Percentiles rank a stretch among this genome's conserved stretches.
These are phyloP conservation scores for Cepaea hortensis DNA, from an alignment of 2,888 invertebrate genomes.

Conservation along the genomic window DNA sequence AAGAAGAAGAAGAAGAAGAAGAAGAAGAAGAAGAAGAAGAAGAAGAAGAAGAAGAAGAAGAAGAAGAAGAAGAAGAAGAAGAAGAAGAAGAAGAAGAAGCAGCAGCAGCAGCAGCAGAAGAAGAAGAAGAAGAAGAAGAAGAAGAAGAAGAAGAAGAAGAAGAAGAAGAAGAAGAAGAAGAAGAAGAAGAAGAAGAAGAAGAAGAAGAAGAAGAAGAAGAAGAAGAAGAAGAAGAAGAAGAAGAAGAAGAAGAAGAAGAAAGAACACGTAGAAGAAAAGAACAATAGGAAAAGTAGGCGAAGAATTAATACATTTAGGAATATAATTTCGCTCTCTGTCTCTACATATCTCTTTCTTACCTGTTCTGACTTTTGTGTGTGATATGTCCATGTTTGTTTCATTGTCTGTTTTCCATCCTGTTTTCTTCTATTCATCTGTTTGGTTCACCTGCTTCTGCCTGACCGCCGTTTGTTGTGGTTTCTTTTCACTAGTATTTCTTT, in stretches of 20 bases:
- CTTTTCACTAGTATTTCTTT: neutral
- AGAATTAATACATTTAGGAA: too few relatives aligned
- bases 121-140: neutral
- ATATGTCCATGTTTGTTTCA: too few relatives aligned
- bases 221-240: neutral
- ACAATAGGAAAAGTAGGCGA: neutral
- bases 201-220: neutral
- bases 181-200: neutral
- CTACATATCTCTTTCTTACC: slow-evolving; percentile 7
- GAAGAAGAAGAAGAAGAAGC: neutral
- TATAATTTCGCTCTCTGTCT: neutral
- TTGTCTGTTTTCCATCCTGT: too few relatives aligned
- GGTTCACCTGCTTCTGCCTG: too few relatives aligned
- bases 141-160: neutral
- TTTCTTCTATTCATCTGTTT: too few relatives aligned
- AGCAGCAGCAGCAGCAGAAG: too few relatives aligned
- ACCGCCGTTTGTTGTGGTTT: too few relatives aligned
- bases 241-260: neutral
- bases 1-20: slow-evolving; percentile 16
- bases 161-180: neutral
- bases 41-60: neutral
- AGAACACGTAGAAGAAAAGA: neutral
- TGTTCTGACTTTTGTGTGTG: neutral
- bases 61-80: neutral
- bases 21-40: neutral